Base-by-base conservation (phyloP, 2,797 vertebrate genomes). In the Spondyliosoma cantharus region DNA sequence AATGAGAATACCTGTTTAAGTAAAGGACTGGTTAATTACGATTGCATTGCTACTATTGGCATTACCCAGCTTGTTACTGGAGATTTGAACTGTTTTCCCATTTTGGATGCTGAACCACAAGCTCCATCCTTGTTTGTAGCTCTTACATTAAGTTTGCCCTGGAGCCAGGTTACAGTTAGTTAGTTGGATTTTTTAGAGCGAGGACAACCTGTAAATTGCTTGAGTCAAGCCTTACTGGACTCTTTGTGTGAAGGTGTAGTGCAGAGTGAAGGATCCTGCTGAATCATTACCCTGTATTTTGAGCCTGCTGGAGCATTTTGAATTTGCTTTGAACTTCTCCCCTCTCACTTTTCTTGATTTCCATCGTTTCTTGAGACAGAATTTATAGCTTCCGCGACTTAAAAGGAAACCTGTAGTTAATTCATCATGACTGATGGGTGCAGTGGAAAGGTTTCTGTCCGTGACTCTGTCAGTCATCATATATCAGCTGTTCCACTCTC, bases 401-500 rank as follows among this genome's bases (percentile, higher is more conserved):
- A 59, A 83, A 74, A 86, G 71, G 16, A 32, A 76, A 73, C 45
- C 22, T 15, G n/a, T 68, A 15, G 63, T 65, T 78, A 86, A 88
- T 87, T 80, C 49, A 25, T 69, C 61, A 57, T 84, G 82, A 87
- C 58, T 80, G 75, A 83, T 71, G 50, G 62, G 59, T 32, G 13
- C 81, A 83, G 80, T 74, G 81, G 84, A 88, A 84, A 88, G 43
- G 76, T 60, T 67, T 74, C 68, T 78, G 76, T 81, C 86, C 81
- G 78, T 84, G 69, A 87, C 65, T 49, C 84, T 62, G 73, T 88
- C 78, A 73, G 24, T 92, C 87, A 76, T 64, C 64, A 76, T 81
- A 68, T 78, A 81, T 89, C 92, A 91, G 90, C 90, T 92, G 90
- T 85, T 87, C 79, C 74, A 61, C 77, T 62, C 53, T 78, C 84